Conservation (phyloP, 2,113 vertebrate species). For the Clarias gariepinus region DNA sequence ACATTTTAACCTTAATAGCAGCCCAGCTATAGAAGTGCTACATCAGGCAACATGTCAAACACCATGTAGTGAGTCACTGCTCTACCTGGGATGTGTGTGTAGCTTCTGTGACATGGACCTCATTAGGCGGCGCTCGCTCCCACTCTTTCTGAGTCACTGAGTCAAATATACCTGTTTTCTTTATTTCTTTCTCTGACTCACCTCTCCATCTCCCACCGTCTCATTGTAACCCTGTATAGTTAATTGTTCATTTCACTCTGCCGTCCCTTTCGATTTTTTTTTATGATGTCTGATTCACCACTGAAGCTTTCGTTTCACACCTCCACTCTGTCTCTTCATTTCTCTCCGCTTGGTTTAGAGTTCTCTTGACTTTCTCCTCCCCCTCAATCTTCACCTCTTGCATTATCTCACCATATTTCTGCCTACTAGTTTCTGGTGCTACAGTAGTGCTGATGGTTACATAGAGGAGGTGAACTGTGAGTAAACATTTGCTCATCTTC, state of each 20-base stretch:
- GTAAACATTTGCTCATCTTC: slow-evolving; percentile 13
- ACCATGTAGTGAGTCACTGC: slow-evolving; percentile 38
- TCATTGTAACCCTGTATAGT: slow-evolving; percentile 18
- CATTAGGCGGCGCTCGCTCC: slow-evolving; percentile 26
- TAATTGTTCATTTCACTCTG: slow-evolving; percentile 9
- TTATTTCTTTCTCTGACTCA: slow-evolving; percentile 27
- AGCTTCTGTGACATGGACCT: slow-evolving; percentile 40
- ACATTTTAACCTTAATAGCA: slow-evolving; percentile 25
- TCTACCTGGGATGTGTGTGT: slow-evolving; percentile 19
- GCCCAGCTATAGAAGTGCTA: not conserved
- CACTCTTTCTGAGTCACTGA: slow-evolving; percentile 44
- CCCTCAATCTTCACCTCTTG: slow-evolving; percentile 6
- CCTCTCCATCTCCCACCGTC: not conserved
- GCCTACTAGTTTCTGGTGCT: not conserved
- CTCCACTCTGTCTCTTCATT: slow-evolving; percentile 23
- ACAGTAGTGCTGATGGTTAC: not conserved
- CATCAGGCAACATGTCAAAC: slow-evolving; percentile 17
- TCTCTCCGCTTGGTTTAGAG: not conserved
- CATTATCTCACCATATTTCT: slow-evolving; percentile 19
- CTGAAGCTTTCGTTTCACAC: slow-evolving; percentile 29
- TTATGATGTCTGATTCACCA: slow-evolving; percentile 37
- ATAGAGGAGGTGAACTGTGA: not conserved
- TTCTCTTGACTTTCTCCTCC: slow-evolving; percentile 4
- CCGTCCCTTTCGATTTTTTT: not conserved
- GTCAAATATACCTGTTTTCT: slow-evolving; percentile 13